Conservation (phyloP, 2,888 invertebrate genomes). For the Eristalis intricaria region DNA sequence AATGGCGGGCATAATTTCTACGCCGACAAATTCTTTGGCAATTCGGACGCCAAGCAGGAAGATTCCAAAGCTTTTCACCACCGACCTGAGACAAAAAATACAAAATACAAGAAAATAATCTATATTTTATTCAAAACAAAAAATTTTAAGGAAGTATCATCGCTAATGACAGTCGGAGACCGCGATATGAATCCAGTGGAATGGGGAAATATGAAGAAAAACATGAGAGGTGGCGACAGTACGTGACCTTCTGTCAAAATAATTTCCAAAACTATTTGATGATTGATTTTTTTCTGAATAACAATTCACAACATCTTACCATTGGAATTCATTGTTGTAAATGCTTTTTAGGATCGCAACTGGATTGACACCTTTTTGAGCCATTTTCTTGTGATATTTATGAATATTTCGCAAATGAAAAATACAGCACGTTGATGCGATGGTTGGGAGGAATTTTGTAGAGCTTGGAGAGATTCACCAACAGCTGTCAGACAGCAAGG, state of each 20-base stretch:
- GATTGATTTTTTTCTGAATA: background rate
- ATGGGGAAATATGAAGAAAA: constrained; percentile 1
- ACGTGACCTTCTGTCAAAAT: constrained; percentile 42
- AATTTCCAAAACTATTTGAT: background rate
- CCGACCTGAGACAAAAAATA: constrained; percentile 84
- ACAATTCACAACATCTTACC: constrained; percentile 83
- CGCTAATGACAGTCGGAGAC: constrained; percentile 23
- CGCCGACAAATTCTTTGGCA: constrained; percentile 89
- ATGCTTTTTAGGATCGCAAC: constrained; percentile 84
- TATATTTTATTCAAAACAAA: constrained; percentile 7
- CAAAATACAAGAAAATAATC: constrained; percentile 76
- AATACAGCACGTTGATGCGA: background rate
- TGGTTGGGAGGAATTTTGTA: background rate
- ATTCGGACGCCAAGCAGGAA: constrained; percentile 89
- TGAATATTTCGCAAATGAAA: constrained; percentile 3
- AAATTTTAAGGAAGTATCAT: background rate
- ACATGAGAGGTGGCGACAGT: background rate
- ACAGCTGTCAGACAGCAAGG: background rate
- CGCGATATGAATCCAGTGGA: background rate
- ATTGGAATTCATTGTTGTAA: constrained; percentile 90
- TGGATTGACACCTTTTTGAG: constrained; percentile 83
- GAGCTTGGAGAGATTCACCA: constrained; percentile 33
- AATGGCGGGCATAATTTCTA: constrained; percentile 87
- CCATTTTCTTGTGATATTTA: constrained; percentile 82
- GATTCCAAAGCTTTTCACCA: constrained; percentile 90